A percentile compares a stretch with the other conserved stretches of the same genome.
phyloP scores from a whole-genome alignment of 2,888 invertebrate species.

The Cosmorhoe ocellata region DNA sequence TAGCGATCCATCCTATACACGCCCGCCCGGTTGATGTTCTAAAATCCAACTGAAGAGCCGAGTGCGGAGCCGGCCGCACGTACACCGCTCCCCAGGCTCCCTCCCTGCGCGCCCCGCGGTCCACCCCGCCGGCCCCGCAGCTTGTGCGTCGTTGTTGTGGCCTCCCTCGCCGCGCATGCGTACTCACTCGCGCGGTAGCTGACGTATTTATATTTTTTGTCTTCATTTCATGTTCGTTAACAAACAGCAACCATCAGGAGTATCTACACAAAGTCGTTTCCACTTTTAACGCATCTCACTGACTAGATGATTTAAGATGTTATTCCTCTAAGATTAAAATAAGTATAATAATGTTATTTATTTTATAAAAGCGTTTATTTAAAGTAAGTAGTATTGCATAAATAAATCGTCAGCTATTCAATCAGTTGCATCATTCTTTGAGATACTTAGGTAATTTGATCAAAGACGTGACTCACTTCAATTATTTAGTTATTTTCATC shows the following conservation, averaged over 20 bases:
- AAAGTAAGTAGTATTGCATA: neutral
- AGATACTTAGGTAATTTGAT: neutral
- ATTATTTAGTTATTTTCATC: no score
- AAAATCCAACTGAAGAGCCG: conserved; percentile 76
- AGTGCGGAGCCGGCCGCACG: conserved; percentile 48
- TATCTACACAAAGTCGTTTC: no score
- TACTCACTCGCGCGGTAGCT: conserved; percentile 69
- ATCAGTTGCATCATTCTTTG: conserved; percentile 26
- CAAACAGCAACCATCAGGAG: neutral
- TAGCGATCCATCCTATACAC: conserved; percentile 81
- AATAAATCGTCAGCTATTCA: conserved; percentile 8
- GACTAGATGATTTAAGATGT: no score
- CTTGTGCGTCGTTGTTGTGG: conserved; percentile 58
- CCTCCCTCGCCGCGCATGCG: conserved; percentile 72
- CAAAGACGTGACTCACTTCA: neutral
- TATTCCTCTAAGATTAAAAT: no score
- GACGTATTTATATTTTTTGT: conserved; percentile 80
- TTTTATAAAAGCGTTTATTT: no score
- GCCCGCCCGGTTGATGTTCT: conserved; percentile 82
- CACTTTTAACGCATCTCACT: no score
- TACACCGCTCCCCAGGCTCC: conserved; percentile 43
- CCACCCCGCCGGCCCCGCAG: conserved; percentile 46
- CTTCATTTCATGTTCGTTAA: conserved; percentile 54
- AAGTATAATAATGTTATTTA: no score
- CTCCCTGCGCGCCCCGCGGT: conserved; percentile 40